Conservation (phyloP, 2,888 invertebrate genomes). For the Cantharis rustica region DNA sequence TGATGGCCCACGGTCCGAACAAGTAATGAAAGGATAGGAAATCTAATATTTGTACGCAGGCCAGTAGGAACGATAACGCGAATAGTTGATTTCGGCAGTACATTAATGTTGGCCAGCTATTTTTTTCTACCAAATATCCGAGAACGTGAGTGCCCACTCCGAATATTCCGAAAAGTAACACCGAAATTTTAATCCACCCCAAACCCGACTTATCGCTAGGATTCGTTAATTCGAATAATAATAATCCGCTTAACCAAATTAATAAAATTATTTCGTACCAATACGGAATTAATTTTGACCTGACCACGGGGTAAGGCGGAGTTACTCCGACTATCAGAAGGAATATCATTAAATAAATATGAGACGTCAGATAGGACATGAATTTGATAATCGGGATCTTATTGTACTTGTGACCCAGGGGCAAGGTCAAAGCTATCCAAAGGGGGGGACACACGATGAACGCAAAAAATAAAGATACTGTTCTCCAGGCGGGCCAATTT, state of each 20-base stretch:
- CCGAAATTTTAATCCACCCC: constrained; percentile 91
- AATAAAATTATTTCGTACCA: constrained; percentile 97
- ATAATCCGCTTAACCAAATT: constrained; percentile 91
- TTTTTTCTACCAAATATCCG: constrained; percentile 69
- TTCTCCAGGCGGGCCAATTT: constrained; percentile 95
- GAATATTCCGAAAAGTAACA: constrained; percentile 84
- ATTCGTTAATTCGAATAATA: constrained; percentile 95
- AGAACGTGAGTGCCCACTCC: constrained; percentile 89
- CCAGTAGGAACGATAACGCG: constrained; percentile 91
- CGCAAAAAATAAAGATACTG: constrained; percentile 88
- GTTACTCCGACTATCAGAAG: constrained; percentile 88
- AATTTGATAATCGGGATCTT: constrained; percentile 99
- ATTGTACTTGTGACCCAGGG: constrained; percentile 93
- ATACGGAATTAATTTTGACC: constrained; percentile 80
- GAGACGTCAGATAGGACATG: constrained; percentile 98
- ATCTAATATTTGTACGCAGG: constrained; percentile 96
- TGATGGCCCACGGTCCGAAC: constrained; percentile 99
- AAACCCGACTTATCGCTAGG: constrained; percentile 97
- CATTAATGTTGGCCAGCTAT: constrained; percentile 82
- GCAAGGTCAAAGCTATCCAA: constrained; percentile 95
- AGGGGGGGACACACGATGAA: constrained; percentile 95
- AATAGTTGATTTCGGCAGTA: constrained; percentile 97
- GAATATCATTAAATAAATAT: constrained; percentile 95
- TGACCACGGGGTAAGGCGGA: constrained; percentile 82
- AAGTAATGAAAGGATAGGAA: constrained; percentile 98